Evolutionary conservation across 1,140 invertebrate genomes (phyloP), one percentile per base, ranked within the genome.

Genomic region (Ceratina calcarata): DNA sequence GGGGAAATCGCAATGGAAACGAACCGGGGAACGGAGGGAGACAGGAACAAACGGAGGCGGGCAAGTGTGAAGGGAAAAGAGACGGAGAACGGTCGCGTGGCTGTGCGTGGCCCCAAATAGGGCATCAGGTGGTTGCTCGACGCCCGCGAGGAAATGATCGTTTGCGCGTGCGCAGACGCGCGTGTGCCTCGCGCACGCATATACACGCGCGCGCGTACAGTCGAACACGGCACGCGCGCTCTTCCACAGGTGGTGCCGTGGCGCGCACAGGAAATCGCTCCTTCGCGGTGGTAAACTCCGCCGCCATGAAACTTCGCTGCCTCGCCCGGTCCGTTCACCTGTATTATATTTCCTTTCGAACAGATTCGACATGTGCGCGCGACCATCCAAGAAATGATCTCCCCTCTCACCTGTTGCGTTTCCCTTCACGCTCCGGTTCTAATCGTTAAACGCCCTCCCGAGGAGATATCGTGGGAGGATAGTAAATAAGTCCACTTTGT

Each of bases 61-160:
- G 69, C 58, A 57, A 64, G 53, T 37, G 65, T 16, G 24, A 81
- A 60, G 58, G 18, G 45, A 62, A 77, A 69, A 69, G 67, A 64
- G 68, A 70, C 27, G 60, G 84, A 69, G 75, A 80, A 80, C 27
- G 84, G 84, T 84, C 79, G 87, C 85, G 87, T 86, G 87, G 87
- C 84, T 73, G 81, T 84, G 88, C 83, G 86, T 84, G 84, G 86
- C 75, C 85, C 89, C 87, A 88, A 90, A 90, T 90, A 90, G 87
- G 87, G 89, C 89, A 87, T 90, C 89, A 90, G 89, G 89, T 90
- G 89, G 89, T 90, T 89, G 88, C 85, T 62, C 75, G 83, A 86
- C 83, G 83, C 79, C 80, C 84, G 84, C 77, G 84, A 86, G 82
- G 85, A 85, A 87, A 86, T 76, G 82, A 85, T 80, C 78, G 77